Conservation (phyloP, 1,140 invertebrate species). For the Pogonognathellus flavescens region DNA sequence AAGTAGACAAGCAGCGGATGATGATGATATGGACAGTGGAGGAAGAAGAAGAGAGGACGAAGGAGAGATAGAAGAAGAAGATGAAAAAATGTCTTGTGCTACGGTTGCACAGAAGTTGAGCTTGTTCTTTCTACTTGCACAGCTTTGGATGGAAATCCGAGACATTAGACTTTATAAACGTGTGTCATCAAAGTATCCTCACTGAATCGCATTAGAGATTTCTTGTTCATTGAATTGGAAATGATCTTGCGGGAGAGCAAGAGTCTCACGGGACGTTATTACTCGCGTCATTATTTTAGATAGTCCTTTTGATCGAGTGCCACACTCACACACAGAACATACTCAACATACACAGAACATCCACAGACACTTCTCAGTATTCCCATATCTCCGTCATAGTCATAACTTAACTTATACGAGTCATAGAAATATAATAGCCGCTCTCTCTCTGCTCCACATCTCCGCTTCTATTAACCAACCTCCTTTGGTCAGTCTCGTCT, state of each 20-base stretch:
- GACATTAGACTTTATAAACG: constrained; percentile 60
- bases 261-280: constrained; percentile 27
- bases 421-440: too few species aligned
- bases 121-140: too few species aligned
- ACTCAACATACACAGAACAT: neutral
- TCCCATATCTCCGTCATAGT: neutral
- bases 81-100: too few species aligned
- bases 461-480: too few species aligned
- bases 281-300: constrained; percentile 44
- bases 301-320: neutral
- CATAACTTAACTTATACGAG: neutral
- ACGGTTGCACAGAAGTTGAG: too few species aligned
- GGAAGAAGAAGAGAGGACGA: too few species aligned
- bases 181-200: constrained; percentile 59
- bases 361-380: neutral
- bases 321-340: neutral
- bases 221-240: constrained; percentile 63
- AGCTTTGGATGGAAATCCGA: too few species aligned
- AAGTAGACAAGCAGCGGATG: neutral
- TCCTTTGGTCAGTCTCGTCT: too few species aligned
- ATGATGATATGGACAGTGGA: too few species aligned
- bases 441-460: too few species aligned
- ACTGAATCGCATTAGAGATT: constrained; percentile 59
- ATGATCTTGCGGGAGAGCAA: constrained; percentile 53
- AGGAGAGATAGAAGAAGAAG: too few species aligned